Base-by-base conservation (phyloP, 2,888 invertebrate species). In the Phytoseiulus persimilis region DNA sequence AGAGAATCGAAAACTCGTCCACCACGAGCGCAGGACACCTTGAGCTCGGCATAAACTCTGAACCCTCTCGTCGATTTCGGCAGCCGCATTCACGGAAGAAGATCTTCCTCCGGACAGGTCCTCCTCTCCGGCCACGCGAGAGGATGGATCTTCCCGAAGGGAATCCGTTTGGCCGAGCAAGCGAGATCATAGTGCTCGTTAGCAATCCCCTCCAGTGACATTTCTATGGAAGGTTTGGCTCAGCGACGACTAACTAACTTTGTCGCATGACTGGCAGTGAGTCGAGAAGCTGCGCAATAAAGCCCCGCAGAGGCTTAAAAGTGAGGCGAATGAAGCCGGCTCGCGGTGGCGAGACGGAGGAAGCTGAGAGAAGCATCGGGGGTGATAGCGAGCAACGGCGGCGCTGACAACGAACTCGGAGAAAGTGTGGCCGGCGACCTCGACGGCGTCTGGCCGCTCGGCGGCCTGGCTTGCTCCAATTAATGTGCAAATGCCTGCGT, bases 401-500 rank as follows among this genome's bases (percentile, higher is more conserved):
- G 65, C 18, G 65, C 11, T 65, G 65, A 28, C 65, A 65, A 65
- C 65, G 65, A 65, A 65, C 65, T 65, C 28, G 18, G 65, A 65
- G 65, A 28, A 65, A 65, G 65, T 65, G 28, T 65, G 18, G 65
- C 18, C 65, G 65, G 65, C 65, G 65, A 65, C 65, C 65, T 65
- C 9, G n/a, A n/a, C n/a, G 65, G 65, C 39, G 3, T 65, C 65
- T 14, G 65, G 65, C 65, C 28, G 65, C 46, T 46, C 9, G n/a
- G n/a, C n/a, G 9, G 9, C 5, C 39, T 39, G 39, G 39, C 39
- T 28, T 3, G 65, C 65, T 65, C 65, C 65, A 65, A 65, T 65
- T 65, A 65, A 65, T 65, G 65, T 65, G 65, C 65, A 65, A 65
- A 65, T 65, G 65, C 65, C 65, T 65, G 65, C 65, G 65, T 65